Evolutionary conservation across 2,797 vertebrate genomes (phyloP), one percentile per base, ranked within the genome.

Genomic region (Rhynchonycteris naso): DNA sequence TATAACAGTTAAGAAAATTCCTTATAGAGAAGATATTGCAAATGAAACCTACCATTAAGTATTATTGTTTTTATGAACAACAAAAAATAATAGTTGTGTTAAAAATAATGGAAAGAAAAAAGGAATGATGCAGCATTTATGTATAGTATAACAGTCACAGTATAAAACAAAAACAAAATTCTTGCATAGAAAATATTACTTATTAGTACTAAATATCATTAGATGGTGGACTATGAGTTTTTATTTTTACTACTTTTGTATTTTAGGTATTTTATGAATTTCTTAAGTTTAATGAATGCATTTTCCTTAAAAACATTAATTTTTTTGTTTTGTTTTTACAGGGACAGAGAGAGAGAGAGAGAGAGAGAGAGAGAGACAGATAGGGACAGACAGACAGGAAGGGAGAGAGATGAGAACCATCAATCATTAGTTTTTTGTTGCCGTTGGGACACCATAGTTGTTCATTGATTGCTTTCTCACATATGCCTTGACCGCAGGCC

Each of bases 201-300:
- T 56, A 3, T 82, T 58, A 66, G 35, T 47, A 61, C 6, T 76
- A 2, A 74, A 91, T 92, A 78, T 47, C 30, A 56, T 80, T 87
- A 63, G 33, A 56, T 79, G 28, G 6, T 66, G 15, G 13, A 80
- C 13, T 89, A 78, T 63, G 8, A 2, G 1, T 58, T 71, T 69
- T 83, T 68, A 30, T 83, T 61, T 92, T 92, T 61, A 68, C 12
- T 47, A 43, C 56, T 56, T 91, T 83, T n/a, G 54, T 69, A 88
- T 47, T 61, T 68, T 65, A 35, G 13, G 10, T 78, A 4, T 80
- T 58, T 84, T 56, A 66, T 72, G 63, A 14, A 74, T 92, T 93
- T 91, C 21, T 63, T 88, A 88, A 68, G 71, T 38, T 54, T 86
- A 61, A 28, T 88, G 1, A 30, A 33, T 78, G 1, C 1, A 58